Evolutionary conservation across 1,140 invertebrate species (phyloP).

Genomic region (Charaxes varanes): DNA sequence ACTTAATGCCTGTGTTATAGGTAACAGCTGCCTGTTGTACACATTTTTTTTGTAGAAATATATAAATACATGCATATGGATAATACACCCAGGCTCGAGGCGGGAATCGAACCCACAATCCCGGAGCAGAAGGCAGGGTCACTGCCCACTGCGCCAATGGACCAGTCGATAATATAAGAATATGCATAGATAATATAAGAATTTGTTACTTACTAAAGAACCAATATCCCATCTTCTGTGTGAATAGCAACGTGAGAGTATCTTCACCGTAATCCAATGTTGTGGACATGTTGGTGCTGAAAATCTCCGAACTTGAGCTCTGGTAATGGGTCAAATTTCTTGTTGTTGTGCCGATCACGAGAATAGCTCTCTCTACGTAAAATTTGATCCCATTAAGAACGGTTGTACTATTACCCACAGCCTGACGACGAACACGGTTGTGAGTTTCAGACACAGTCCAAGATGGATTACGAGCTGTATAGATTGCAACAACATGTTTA

Average conservation of each 20-base stretch:
- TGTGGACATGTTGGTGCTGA: slow-evolving; percentile 23
- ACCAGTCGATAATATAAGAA: too few relatives aligned
- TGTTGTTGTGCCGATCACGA: slow-evolving; percentile 22
- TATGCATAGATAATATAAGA: too few relatives aligned
- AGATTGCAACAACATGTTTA: slow-evolving; percentile 48
- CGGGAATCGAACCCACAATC: too few relatives aligned
- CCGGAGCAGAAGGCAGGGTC: too few relatives aligned
- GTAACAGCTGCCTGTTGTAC: too few relatives aligned
- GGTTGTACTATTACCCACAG: slow-evolving; percentile 14
- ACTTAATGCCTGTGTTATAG: too few relatives aligned
- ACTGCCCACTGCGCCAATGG: too few relatives aligned
- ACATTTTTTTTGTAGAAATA: too few relatives aligned
- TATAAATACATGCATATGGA: too few relatives aligned
- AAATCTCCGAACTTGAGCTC: too few relatives aligned
- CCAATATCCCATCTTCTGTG: slow-evolving; percentile 45
- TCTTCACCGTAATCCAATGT: slow-evolving; percentile 31
- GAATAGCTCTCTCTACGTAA: slow-evolving; percentile 19
- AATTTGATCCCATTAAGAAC: slow-evolving; percentile 40
- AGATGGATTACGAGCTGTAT: slow-evolving; percentile 59
- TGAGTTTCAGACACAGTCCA: slow-evolving; percentile 44
- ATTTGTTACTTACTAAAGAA: slow-evolving; percentile 55
- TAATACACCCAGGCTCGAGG: too few relatives aligned
- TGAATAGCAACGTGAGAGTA: slow-evolving; percentile 39
- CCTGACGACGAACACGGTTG: slow-evolving; percentile 38
- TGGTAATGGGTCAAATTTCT: too few relatives aligned